Evolutionary conservation across 1,140 invertebrate genomes (phyloP).

Genomic region (Camponotus floridanus): DNA sequence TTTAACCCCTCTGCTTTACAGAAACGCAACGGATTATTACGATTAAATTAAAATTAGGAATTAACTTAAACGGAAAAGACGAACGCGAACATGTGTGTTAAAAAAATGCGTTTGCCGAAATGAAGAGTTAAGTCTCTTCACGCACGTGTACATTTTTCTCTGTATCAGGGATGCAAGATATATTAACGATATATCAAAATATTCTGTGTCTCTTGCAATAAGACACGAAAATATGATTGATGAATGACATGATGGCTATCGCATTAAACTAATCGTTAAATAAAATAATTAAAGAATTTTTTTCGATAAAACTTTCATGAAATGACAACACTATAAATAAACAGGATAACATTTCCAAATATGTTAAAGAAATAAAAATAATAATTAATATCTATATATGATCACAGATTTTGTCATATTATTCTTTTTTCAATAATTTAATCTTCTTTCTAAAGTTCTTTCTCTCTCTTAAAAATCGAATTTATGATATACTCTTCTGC

Average conservation of each 20-base stretch:
- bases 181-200: conserved; percentile 37
- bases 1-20: neutral
- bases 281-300: neutral
- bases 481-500: neutral
- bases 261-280: neutral
- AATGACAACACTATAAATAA: neutral
- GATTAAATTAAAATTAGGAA: conserved; percentile 11
- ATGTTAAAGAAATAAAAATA: conserved; percentile 13
- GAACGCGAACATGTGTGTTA: too few species aligned
- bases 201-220: neutral
- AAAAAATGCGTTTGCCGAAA: conserved; percentile 16
- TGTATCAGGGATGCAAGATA: conserved; percentile 53
- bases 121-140: conserved; percentile 25
- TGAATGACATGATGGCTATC: neutral
- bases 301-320: neutral
- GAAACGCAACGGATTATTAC: neutral
- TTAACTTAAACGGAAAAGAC: conserved; percentile 4
- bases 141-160: conserved; percentile 1
- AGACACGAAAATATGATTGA: neutral
- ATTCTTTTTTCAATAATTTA: conserved; percentile 6
- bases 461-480: neutral
- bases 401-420: conserved; percentile 33
- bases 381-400: conserved; percentile 8
- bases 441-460: neutral
- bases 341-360: neutral